Percentiles rank a stretch among this genome's conserved stretches.
Conservation (phyloP, 1,140 invertebrate genomes). For the Neocloeon triangulifer region DNA sequence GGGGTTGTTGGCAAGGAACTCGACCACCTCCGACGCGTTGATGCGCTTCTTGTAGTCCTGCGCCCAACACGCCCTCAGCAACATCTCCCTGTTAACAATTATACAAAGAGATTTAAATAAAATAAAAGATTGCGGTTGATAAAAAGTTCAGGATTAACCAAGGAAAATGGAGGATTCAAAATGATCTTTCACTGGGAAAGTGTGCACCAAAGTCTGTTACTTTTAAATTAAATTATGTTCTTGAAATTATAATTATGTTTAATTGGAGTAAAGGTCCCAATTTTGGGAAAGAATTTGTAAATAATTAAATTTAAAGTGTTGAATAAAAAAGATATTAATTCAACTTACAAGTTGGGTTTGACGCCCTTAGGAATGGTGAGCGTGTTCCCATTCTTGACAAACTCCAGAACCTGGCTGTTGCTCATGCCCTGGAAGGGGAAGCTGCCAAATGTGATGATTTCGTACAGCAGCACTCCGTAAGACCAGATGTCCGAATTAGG, state of each 20-base stretch:
- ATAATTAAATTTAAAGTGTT: no score
- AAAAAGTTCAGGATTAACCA: not conserved
- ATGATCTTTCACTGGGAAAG: not conserved
- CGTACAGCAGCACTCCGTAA: constrained; percentile 61
- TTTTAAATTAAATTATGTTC: no score
- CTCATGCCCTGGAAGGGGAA: constrained; percentile 68
- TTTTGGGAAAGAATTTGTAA: no score
- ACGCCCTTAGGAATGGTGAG: constrained; percentile 46
- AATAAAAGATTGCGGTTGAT: not conserved
- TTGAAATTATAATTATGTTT: no score
- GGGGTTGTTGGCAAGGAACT: constrained; percentile 50
- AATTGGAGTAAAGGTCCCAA: no score
- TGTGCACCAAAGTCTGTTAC: no score
- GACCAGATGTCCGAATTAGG: constrained; percentile 70
- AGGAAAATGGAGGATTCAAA: not conserved
- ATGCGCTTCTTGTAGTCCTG: constrained; percentile 42
- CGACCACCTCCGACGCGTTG: constrained; percentile 50
- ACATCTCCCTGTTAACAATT: constrained; percentile 28
- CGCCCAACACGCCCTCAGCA: constrained; percentile 59
- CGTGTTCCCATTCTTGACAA: constrained; percentile 49
- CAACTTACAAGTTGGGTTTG: constrained; percentile 57
- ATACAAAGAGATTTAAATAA: constrained; percentile 6
- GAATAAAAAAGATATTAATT: no score
- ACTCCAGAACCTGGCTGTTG: constrained; percentile 62
- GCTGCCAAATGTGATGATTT: constrained; percentile 69